Evolutionary conservation across 2,797 vertebrate genomes (phyloP), one percentile per base, ranked within the genome.

Genomic region (Oreortyx pictus): DNA sequence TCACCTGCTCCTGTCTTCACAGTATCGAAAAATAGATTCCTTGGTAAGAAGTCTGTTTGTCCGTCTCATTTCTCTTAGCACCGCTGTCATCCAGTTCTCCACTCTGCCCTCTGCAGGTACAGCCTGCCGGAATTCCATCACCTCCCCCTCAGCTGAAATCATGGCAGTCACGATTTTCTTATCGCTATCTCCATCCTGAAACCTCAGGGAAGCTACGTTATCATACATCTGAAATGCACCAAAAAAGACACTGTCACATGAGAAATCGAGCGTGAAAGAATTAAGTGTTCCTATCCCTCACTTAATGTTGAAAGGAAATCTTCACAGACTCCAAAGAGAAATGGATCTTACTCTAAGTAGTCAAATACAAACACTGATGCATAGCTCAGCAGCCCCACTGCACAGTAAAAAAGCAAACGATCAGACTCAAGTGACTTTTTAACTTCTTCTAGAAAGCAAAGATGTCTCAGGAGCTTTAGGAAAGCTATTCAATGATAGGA

Each of bases 1-100:
- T 94, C 78, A 99, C 99, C 99, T 99, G 98, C 97, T 98, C 80
- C 97, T 97, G 83, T 98, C 97, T 71, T 98, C 98, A 60, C 98
- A 98, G 89, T 99, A 99, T 97, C 89, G 95, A 91, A 98, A 99
- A 94, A 99, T 98, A 31, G 99, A 99, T 94, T 99, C 99, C 87
- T 99, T 99, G 56, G 99, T 99, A 82, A 99, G 98, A 29, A 98
- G 98, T 47, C 98, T 97, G 95, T 99, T 99, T 2, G 98, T 99
- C 80, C 96, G 97, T 78, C 98, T 98, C 99, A 99, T 99, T 93
- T 99, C 99, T 5, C 92, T 89, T 41, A 99, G 95, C 19, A 99
- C 98, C 0, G 92, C 97, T 0, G 98, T 98, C 99, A 99, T 99
- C 99, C 99, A 99, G 2, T 98, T 98, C 96, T 99, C 99, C 92